phyloP scores from a whole-genome alignment of 2,888 invertebrate genomes.

The Agrilus mali region DNA sequence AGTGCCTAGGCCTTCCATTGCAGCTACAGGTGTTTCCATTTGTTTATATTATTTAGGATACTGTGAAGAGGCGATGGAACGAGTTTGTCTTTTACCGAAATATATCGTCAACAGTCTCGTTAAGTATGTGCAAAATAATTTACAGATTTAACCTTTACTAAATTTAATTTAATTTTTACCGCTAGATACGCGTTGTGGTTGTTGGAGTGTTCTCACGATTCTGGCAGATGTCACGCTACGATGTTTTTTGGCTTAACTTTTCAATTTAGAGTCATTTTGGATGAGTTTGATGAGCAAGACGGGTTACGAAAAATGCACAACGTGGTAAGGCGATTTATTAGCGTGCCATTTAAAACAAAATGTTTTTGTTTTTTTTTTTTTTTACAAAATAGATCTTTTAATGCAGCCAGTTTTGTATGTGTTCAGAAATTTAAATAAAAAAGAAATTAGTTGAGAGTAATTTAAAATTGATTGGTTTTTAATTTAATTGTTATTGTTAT shows the following conservation, averaged over 20 bases:
- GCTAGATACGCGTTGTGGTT: constrained; percentile 84
- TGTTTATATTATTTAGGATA: constrained; percentile 94
- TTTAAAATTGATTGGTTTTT: not conserved
- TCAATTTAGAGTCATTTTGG: constrained; percentile 83
- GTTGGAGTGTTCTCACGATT: constrained; percentile 84
- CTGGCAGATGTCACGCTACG: constrained; percentile 93
- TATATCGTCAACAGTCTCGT: constrained; percentile 66
- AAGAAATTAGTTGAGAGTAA: not conserved
- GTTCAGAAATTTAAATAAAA: no score
- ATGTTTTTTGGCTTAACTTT: constrained; percentile 97
- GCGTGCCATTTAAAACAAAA: not conserved
- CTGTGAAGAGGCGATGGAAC: constrained; percentile 95
- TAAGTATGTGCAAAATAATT: constrained; percentile 33
- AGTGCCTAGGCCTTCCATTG: constrained; percentile 86
- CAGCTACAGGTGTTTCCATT: constrained; percentile 92
- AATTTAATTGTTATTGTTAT: no score
- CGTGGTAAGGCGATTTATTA: constrained; percentile 49
- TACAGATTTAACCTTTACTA: not conserved
- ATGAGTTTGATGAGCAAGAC: constrained; percentile 88
- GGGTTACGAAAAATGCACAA: constrained; percentile 89
- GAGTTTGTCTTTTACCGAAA: constrained; percentile 77
- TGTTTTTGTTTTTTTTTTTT: no score
- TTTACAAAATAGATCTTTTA: no score
- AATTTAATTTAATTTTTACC: not conserved
- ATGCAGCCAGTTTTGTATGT: no score